These are phyloP conservation scores for Hyperoplus immaculatus DNA, from an alignment of 2,797 vertebrate genomes.

Conservation along the genomic window DNA sequence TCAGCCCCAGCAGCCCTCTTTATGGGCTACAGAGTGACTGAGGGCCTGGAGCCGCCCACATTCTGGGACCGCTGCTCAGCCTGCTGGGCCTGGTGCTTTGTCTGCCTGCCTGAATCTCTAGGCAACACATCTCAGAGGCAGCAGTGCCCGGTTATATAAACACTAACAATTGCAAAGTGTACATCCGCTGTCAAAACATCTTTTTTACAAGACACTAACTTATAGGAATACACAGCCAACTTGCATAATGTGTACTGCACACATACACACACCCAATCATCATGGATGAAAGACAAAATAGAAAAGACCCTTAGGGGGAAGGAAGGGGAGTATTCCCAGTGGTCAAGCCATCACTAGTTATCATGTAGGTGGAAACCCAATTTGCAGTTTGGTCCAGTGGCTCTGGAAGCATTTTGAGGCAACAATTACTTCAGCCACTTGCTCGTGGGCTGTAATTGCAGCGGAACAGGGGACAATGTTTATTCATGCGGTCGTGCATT, in stretches of 20 bases:
- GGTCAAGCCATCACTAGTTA: conserved; percentile 70
- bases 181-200: conserved; percentile 32
- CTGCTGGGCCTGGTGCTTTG: conserved; percentile 45
- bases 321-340: conserved; percentile 53
- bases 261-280: conserved; percentile 24
- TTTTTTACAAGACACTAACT: conserved; percentile 24
- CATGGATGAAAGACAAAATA: conserved; percentile 54
- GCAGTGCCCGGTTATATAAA: conserved; percentile 30
- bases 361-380: conserved; percentile 72
- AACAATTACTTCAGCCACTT: conserved; percentile 83
- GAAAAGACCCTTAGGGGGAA: conserved; percentile 50
- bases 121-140: conserved; percentile 40
- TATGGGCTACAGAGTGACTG: conserved; percentile 44
- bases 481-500: conserved; percentile 85
- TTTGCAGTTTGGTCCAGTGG: conserved; percentile 72
- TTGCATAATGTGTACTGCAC: conserved; percentile 1
- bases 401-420: conserved; percentile 75
- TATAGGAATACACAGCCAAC: not conserved
- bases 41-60: conserved; percentile 49
- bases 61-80: conserved; percentile 46
- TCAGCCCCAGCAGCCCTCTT: conserved; percentile 60
- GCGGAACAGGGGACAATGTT: conserved; percentile 81
- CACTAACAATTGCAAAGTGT: conserved; percentile 25
- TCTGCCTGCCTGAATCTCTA: conserved; percentile 24
- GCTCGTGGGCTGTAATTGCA: conserved; percentile 84